Percentiles rank a stretch among this genome's conserved stretches.
phyloP scores from a whole-genome alignment of 2,797 vertebrate genomes.

The Neosilurus hyrtlii region DNA sequence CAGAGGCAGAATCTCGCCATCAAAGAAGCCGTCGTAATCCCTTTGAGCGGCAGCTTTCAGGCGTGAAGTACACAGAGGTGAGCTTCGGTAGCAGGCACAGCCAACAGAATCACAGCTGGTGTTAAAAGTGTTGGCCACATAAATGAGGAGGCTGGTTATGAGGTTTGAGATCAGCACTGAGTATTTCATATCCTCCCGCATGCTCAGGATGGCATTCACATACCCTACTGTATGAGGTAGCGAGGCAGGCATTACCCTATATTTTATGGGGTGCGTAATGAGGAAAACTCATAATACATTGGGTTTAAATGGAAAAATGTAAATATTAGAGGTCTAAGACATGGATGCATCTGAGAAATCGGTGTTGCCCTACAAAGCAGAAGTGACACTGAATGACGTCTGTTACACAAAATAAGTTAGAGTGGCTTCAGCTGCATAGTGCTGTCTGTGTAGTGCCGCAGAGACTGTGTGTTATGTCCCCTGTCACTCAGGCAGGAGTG shows the following conservation, averaged over 20 bases:
- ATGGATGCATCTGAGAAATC: neutral
- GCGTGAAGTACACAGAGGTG: slow-evolving; percentile 18
- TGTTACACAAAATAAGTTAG: slow-evolving; percentile 20
- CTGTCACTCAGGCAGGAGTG: slow-evolving; percentile 45
- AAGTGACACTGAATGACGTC: slow-evolving; percentile 21
- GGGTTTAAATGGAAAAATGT: neutral
- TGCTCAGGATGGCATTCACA: slow-evolving; percentile 2
- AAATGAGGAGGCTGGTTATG: slow-evolving; percentile 26
- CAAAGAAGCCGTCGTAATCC: slow-evolving; percentile 37
- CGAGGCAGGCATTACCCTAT: neutral
- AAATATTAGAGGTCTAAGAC: neutral
- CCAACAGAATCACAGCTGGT: slow-evolving; percentile 33
- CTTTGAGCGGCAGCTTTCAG: slow-evolving; percentile 10
- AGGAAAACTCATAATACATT: neutral
- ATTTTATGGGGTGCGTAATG: neutral
- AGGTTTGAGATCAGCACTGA: slow-evolving; percentile 27
- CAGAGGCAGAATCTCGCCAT: slow-evolving; percentile 44
- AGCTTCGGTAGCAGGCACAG: slow-evolving; percentile 2
- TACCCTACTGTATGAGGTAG: neutral
- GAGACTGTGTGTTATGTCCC: slow-evolving; percentile 33
- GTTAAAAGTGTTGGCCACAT: slow-evolving; percentile 12
- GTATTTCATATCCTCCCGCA: neutral
- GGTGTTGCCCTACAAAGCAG: slow-evolving; percentile 10
- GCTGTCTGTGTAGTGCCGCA: slow-evolving; percentile 27
- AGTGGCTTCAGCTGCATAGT: slow-evolving; percentile 11